These are phyloP conservation scores for Neogobius melanostomus DNA, from an alignment of 2,113 vertebrate species.

Conservation along the genomic window DNA sequence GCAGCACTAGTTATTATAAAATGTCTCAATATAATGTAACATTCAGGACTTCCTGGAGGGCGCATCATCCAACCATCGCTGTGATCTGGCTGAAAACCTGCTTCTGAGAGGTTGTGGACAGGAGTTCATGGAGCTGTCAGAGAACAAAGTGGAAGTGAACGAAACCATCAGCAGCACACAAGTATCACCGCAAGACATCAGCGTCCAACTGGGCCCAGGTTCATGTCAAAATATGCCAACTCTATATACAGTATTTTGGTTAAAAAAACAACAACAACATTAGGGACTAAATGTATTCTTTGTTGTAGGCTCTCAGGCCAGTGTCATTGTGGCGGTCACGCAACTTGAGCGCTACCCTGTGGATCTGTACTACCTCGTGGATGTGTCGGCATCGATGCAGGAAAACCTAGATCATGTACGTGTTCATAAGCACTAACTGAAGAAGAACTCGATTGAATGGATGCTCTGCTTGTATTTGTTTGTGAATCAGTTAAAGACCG, in stretches of 20 bases:
- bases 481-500: constrained; percentile 84
- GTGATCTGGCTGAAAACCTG: constrained; percentile 84
- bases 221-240: background rate
- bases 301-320: constrained; percentile 82
- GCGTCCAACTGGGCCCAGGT: constrained; percentile 88
- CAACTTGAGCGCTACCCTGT: constrained; percentile 91
- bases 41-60: constrained; percentile 86
- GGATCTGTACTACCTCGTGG: constrained; percentile 97
- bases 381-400: constrained; percentile 96
- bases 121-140: constrained; percentile 84
- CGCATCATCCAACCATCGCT: constrained; percentile 80
- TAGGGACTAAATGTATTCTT: constrained; percentile 1
- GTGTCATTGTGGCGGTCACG: constrained; percentile 84
- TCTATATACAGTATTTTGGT: background rate
- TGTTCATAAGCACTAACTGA: constrained; percentile 8
- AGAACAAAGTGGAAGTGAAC: constrained; percentile 77
- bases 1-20: background rate
- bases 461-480: background rate
- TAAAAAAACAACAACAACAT: background rate
- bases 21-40: constrained; percentile 9
- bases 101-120: constrained; percentile 82
- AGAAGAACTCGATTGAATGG: background rate
- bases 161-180: constrained; percentile 81
- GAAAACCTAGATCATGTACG: constrained; percentile 87
- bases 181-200: constrained; percentile 87